A percentile compares a stretch with the other conserved stretches of the same genome.
These are phyloP conservation scores for Aphelenchoides fujianensis DNA, from an alignment of 1,140 invertebrate genomes.

Conservation along the genomic window DNA sequence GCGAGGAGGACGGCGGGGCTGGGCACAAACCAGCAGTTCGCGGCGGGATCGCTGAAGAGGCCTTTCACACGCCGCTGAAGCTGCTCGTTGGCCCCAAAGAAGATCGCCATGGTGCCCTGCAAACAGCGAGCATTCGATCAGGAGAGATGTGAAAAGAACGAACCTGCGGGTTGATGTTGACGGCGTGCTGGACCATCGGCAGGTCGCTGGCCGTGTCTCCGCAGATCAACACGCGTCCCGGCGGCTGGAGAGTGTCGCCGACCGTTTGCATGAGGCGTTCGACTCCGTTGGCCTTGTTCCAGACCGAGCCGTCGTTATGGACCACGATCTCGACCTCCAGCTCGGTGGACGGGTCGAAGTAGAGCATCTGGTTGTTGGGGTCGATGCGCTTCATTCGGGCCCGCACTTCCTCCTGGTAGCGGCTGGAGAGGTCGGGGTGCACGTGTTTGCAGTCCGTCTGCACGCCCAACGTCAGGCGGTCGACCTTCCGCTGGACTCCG, in stretches of 20 bases:
- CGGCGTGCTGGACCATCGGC: slow-evolving; percentile 53
- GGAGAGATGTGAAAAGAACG: slow-evolving; percentile 10
- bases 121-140: slow-evolving; percentile 23
- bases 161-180: slow-evolving; percentile 45
- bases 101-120: slow-evolving; percentile 43
- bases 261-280: slow-evolving; percentile 49
- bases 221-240: slow-evolving; percentile 55
- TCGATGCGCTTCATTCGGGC: slow-evolving; percentile 59
- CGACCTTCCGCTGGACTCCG: slow-evolving; percentile 59
- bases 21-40: slow-evolving; percentile 39
- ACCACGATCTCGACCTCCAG: slow-evolving; percentile 61
- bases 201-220: slow-evolving; percentile 58
- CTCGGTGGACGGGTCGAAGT: slow-evolving; percentile 57
- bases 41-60: slow-evolving; percentile 23
- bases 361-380: slow-evolving; percentile 49
- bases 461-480: slow-evolving; percentile 58
- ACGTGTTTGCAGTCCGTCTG: slow-evolving; percentile 61
- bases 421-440: slow-evolving; percentile 46
- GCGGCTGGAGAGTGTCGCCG: slow-evolving; percentile 42
- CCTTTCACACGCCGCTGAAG: slow-evolving; percentile 31
- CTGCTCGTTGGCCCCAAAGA: slow-evolving; percentile 31
- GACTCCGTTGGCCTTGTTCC: slow-evolving; percentile 62
- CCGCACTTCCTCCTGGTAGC: slow-evolving; percentile 57
- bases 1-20: slow-evolving; percentile 47
- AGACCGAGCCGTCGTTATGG: slow-evolving; percentile 48